Percentiles rank a stretch among this genome's conserved stretches.
Evolutionary conservation across 2,888 invertebrate genomes (phyloP).

Genomic region (Ypsolopha scabrella): DNA sequence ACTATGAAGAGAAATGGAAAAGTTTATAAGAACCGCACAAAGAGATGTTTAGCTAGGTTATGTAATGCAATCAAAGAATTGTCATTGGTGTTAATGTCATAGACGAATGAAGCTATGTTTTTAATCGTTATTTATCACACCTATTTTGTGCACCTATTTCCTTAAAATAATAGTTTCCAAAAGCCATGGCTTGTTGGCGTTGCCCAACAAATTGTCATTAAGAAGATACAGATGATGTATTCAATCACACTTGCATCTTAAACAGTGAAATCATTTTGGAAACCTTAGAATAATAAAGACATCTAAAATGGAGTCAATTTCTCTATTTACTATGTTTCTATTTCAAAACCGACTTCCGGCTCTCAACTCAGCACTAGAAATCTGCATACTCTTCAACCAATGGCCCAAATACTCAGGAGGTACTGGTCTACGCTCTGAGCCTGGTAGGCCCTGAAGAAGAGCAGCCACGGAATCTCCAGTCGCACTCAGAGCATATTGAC

Average conservation of each 20-base stretch:
- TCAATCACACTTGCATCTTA: too few relatives aligned
- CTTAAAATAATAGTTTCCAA: too few relatives aligned
- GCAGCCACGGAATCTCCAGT: slow-evolving; percentile 22
- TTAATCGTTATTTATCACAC: not conserved
- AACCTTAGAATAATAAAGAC: too few relatives aligned
- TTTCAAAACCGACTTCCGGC: not conserved
- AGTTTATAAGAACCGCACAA: not conserved
- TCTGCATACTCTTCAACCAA: slow-evolving; percentile 43
- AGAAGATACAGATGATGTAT: too few relatives aligned
- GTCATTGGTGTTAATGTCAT: not conserved
- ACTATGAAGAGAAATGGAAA: too few relatives aligned
- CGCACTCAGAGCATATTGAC: slow-evolving; percentile 39
- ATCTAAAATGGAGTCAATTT: too few relatives aligned
- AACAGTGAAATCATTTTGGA: too few relatives aligned
- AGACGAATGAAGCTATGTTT: not conserved
- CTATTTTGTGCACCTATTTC: not conserved
- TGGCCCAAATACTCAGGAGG: slow-evolving; percentile 36
- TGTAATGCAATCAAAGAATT: not conserved
- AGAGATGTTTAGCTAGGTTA: not conserved
- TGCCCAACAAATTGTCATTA: too few relatives aligned
- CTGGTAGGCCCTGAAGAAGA: slow-evolving; percentile 28
- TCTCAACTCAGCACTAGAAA: slow-evolving; percentile 33
- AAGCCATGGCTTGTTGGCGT: too few relatives aligned
- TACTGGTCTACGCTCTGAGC: slow-evolving; percentile 18
- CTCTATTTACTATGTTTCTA: too few relatives aligned